Conservation (phyloP, 2,113 vertebrate genomes). For the Orycteropus afer region DNA sequence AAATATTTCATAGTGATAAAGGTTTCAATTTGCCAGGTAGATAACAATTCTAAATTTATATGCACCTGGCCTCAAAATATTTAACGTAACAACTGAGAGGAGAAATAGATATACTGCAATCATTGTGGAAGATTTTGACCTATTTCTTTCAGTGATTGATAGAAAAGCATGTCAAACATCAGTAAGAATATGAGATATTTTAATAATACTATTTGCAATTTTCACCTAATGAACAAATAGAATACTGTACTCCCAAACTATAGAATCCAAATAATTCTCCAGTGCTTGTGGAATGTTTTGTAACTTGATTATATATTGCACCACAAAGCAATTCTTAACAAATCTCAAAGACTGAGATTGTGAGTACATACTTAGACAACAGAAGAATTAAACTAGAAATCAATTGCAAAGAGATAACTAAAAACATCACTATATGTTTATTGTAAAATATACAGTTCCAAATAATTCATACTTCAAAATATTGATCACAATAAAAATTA, state of each 20-base stretch:
- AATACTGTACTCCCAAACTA: not conserved
- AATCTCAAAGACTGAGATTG: not conserved
- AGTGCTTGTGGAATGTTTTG: not conserved
- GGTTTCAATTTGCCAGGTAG: not conserved
- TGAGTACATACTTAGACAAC: not conserved
- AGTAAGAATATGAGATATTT: constrained; percentile 4
- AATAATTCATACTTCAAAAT: not conserved
- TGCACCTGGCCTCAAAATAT: constrained; percentile 14
- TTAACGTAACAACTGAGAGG: constrained; percentile 1
- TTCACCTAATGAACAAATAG: not conserved
- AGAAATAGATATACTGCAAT: constrained; percentile 20
- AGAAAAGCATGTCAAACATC: not conserved
- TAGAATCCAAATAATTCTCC: not conserved
- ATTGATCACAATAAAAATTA: not conserved
- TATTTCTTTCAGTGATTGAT: not conserved
- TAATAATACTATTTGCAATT: not conserved
- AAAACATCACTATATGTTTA: not conserved
- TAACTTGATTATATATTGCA: not conserved
- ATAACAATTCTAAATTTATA: constrained; percentile 54
- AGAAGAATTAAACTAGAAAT: not conserved
- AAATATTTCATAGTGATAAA: constrained; percentile 25
- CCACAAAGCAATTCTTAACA: constrained; percentile 31
- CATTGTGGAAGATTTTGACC: not conserved
- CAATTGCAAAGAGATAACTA: not conserved
- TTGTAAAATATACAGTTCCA: not conserved